Evolutionary conservation across 2,888 invertebrate genomes (phyloP).

Genomic region (Drosophila cognata): DNA sequence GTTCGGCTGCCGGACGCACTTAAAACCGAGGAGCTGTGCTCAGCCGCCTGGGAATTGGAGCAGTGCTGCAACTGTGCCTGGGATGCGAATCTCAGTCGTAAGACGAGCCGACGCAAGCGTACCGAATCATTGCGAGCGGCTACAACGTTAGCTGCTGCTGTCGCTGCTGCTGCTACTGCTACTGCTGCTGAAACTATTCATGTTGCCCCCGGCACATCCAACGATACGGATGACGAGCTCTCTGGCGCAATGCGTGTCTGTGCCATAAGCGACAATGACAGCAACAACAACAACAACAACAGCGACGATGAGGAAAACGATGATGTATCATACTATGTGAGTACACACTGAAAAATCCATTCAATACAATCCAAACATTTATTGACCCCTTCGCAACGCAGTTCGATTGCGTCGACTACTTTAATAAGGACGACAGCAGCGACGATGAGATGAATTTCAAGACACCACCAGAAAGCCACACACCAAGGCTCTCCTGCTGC

Average conservation of each 20-base stretch:
- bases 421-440: conserved; percentile 31
- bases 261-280: conserved; percentile 19
- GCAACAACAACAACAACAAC: conserved; percentile 23
- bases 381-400: not conserved
- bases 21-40: conserved; percentile 87
- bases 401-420: conserved; percentile 30
- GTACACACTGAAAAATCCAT: not conserved
- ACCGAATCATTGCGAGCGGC: conserved; percentile 79
- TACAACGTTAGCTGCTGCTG: conserved; percentile 2
- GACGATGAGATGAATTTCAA: conserved; percentile 86
- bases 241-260: not conserved
- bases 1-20: conserved; percentile 85
- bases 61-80: conserved; percentile 88
- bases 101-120: conserved; percentile 85
- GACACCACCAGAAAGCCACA: conserved; percentile 88
- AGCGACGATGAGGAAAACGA: conserved; percentile 37
- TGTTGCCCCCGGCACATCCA: conserved; percentile 1
- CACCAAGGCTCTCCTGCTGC: conserved; percentile 56
- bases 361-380: not conserved
- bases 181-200: not conserved
- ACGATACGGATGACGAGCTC: conserved; percentile 1
- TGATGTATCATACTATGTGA: conserved; percentile 70
- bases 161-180: not conserved
- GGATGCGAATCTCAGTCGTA: conserved; percentile 84
- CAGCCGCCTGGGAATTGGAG: conserved; percentile 87